Evolutionary conservation across 2,888 invertebrate genomes (phyloP).

Genomic region (Andrena fulva): DNA sequence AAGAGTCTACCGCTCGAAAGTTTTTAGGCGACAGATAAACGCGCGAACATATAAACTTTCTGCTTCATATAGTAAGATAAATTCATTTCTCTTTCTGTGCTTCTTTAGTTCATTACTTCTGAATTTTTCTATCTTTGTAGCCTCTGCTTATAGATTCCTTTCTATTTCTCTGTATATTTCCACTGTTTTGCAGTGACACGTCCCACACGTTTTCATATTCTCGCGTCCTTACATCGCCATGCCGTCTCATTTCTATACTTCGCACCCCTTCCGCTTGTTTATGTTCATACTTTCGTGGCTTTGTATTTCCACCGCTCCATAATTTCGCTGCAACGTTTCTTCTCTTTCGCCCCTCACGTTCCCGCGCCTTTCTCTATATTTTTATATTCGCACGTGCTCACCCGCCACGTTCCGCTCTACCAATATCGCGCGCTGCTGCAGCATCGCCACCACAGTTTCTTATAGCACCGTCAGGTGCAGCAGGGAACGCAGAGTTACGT

Average conservation of each 20-base stretch:
- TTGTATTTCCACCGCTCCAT: neutral
- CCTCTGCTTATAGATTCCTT: neutral
- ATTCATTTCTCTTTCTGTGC: neutral
- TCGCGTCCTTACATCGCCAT: neutral
- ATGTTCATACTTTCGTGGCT: neutral
- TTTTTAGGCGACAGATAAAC: no score
- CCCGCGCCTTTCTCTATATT: neutral
- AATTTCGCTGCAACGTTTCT: neutral
- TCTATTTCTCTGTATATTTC: neutral
- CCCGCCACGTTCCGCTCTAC: no score
- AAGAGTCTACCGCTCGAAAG: no score
- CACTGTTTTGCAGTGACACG: neutral
- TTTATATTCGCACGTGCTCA: no score
- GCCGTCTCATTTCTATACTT: neutral
- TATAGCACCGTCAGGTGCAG: neutral
- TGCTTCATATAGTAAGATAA: no score
- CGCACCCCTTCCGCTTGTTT: neutral
- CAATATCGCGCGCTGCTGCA: no score
- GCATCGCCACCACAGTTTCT: no score
- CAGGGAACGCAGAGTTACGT: neutral
- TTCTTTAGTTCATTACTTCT: neutral
- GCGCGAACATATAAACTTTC: no score
- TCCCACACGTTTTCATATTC: neutral
- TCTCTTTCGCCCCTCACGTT: neutral
- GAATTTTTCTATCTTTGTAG: neutral